Evolutionary conservation across 2,113 vertebrate species (phyloP).

Genomic region (Clupea harengus): DNA sequence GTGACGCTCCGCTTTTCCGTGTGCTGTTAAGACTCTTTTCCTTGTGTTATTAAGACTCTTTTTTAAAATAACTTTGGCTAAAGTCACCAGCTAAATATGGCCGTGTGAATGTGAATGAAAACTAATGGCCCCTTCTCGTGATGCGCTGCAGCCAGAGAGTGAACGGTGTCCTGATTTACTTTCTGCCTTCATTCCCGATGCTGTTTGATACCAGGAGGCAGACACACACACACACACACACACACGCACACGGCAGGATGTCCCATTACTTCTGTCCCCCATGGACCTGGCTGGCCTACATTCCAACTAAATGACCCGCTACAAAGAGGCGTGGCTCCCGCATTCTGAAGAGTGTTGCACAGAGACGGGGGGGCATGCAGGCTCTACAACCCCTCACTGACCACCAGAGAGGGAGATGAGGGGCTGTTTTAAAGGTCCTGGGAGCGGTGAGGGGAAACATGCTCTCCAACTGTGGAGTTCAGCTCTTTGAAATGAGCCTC

Average conservation of each 20-base stretch:
- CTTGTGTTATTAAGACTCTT: neutral
- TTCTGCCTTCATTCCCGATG: neutral
- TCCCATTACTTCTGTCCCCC: neutral
- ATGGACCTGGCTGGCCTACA: neutral
- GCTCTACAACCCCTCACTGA: neutral
- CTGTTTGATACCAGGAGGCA: conserved; percentile 3
- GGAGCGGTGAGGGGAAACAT: neutral
- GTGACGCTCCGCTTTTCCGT: neutral
- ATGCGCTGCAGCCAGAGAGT: neutral
- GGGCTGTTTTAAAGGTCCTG: neutral
- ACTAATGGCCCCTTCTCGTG: neutral
- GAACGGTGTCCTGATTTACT: neutral
- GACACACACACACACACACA: neutral
- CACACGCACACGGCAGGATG: neutral
- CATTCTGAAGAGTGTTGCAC: neutral
- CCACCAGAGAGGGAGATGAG: neutral
- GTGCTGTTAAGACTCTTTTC: neutral
- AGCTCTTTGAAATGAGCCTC: neutral
- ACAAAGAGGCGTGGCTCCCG: neutral
- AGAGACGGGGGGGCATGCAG: neutral
- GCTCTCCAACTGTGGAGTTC: neutral
- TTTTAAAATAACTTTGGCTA: neutral
- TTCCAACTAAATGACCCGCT: conserved; percentile 16
- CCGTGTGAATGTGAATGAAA: neutral
- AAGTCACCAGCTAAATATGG: neutral